These are phyloP conservation scores for Xiphorhynchus erythropygius DNA, from an alignment of 2,797 vertebrate genomes.

Conservation along the genomic window DNA sequence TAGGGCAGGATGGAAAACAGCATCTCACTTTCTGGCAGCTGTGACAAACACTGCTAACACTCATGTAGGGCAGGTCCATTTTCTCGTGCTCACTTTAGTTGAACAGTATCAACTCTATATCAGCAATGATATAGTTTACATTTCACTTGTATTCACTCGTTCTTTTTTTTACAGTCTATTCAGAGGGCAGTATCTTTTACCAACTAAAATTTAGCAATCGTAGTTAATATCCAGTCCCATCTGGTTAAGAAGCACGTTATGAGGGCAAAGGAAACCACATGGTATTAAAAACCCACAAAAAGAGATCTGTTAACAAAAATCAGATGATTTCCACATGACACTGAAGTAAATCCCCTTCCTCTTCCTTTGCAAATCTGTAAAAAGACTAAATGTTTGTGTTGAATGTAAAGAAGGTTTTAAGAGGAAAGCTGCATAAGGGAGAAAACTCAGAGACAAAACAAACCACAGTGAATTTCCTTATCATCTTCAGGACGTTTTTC, in stretches of 20 bases:
- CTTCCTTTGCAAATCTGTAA: background rate
- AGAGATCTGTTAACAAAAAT: background rate
- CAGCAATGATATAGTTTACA: background rate
- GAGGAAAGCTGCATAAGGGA: constrained; percentile 33
- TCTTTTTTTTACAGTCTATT: background rate
- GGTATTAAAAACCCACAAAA: background rate
- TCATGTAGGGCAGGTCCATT: background rate
- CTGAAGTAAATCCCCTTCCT: background rate
- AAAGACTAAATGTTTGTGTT: constrained; percentile 5
- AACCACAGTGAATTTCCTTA: constrained; percentile 17
- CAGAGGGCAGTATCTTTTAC: background rate
- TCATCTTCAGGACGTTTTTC: background rate
- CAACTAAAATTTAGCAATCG: background rate
- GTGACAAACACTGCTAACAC: background rate
- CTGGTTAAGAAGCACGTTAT: background rate
- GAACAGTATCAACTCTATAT: background rate
- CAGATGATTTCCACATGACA: background rate
- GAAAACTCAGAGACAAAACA: constrained; percentile 34
- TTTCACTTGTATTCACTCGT: background rate
- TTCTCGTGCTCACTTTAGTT: background rate
- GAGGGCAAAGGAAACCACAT: background rate
- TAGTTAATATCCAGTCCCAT: background rate
- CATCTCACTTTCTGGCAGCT: background rate
- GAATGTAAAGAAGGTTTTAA: constrained; percentile 63
- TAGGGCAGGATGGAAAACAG: background rate